Conservation (phyloP, 2,888 invertebrate genomes). For the Thymelicus sylvestris region DNA sequence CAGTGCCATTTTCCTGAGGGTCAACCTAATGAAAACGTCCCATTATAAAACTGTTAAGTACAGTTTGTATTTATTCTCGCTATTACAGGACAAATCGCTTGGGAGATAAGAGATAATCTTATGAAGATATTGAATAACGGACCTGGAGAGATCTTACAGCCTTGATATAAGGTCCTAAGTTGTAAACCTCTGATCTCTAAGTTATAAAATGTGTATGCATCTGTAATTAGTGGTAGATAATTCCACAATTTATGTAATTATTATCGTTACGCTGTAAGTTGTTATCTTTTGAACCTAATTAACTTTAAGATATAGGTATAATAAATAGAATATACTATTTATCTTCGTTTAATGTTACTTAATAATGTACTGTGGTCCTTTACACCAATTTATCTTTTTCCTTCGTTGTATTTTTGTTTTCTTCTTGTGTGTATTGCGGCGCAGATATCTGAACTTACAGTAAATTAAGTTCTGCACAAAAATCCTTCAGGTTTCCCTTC, state of each 20-base stretch:
- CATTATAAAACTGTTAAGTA: conserved; percentile 31
- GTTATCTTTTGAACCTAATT: conserved; percentile 10
- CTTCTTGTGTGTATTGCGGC: too few relatives aligned
- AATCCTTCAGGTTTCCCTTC: too few relatives aligned
- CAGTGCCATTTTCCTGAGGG: conserved; percentile 15
- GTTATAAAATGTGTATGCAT: neutral
- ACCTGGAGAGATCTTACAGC: neutral
- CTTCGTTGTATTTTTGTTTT: too few relatives aligned
- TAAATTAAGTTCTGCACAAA: too few relatives aligned
- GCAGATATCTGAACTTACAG: too few relatives aligned
- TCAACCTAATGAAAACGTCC: conserved; percentile 30
- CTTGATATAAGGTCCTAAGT: neutral
- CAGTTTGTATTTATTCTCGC: conserved; percentile 23
- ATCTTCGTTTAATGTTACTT: too few relatives aligned
- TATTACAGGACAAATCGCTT: conserved; percentile 29
- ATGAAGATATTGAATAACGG: conserved; percentile 17
- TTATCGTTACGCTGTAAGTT: neutral
- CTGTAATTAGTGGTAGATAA: conserved; percentile 6
- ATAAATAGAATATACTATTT: too few relatives aligned
- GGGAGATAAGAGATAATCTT: conserved; percentile 27
- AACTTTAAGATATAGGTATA: neutral
- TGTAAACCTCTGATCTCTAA: neutral
- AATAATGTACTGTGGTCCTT: too few relatives aligned
- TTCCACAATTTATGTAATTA: conserved; percentile 5
- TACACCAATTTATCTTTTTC: too few relatives aligned